Evolutionary conservation across 2,113 vertebrate species (phyloP), one percentile per base, ranked within the genome.

Genomic region (Dipodomys spectabilis): DNA sequence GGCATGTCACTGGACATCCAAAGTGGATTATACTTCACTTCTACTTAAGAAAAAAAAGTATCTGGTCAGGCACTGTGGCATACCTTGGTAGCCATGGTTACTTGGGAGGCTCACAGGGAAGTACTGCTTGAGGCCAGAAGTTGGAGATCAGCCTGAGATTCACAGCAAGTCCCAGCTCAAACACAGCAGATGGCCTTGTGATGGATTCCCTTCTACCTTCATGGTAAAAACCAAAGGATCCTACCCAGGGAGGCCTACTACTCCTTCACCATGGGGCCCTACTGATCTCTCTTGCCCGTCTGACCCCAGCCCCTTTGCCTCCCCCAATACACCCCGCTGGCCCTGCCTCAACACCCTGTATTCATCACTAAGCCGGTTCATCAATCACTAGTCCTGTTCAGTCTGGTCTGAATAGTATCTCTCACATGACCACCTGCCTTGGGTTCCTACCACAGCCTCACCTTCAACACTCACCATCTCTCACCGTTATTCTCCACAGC

Each of bases 181-280:
- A 39, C 39, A 39, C 39, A 39, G 39, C 39, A 39, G 39, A 39
- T 39, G 39, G 39, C 39, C 39, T 39, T 39, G 39, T 39, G 39
- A 23, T 23, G 45, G 28, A 11, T 39, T 6, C 39, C 62, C 67
- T 22, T 27, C 22, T 7, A 82, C 45, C 44, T 64, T 74, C 23
- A 77, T 78, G 27, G 62, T 32, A 62, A 88, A 7, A n/a, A 44
- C 22, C 67, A 44, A 9, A 20, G 1, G 23, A 32, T 27, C 1
- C 44, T 22, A 12, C 6, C 9, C 0, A 0, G 16, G 2, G 30
- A 25, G 60, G 49, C 27, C n/a, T 6, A 11, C 10, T 7, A 20
- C 2, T 18, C 28, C 28, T 90, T 44, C 20, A 0, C 0, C 7
- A 15, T 25, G 13, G 19, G 22, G 4, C 19, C 28, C 27, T 28